Evolutionary conservation across 2,888 invertebrate genomes (phyloP), one percentile per base, ranked within the genome.

Genomic region (Sympetrum striolatum): DNA sequence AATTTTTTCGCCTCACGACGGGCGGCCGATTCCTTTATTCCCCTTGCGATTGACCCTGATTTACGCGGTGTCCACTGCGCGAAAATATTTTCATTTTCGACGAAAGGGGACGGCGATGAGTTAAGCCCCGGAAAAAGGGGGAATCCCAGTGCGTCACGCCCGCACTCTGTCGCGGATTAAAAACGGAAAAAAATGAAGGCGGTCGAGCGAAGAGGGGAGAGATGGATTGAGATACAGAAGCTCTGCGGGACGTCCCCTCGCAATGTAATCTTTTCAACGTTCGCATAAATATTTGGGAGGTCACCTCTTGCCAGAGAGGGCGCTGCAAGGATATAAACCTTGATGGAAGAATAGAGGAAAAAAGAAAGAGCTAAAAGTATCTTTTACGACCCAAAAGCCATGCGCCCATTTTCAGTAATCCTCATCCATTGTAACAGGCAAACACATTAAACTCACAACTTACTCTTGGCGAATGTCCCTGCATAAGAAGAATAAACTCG

Each of bases 201-300:
- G 58, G 82, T 82, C 31, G 82, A 82, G 82, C 53, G 25, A 53
- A 53, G 53, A 2, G 37, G 18, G 15, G 44, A 39, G 39, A 80
- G 80, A 37, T 39, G 8, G n/a, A 73, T 73, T 31, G 73, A 25
- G 73, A 25, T 31, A 64, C 64, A 22, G n/a, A 64, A 64, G 22
- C 64, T 64, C 64, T 10, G 25, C 73, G 73, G 73, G 73, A 73
- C 73, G 31, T 73, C 73, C 73, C 25, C 25, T 58, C 82, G 35
- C 31, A 58, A 31, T 22, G 58, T 82, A 58, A 58, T 82, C 58
- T 82, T 82, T 82, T 53, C 35, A 18, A 58, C 53, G 53, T 18
- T 53, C 82, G 82, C 82, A 82, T 82, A 58, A 82, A 82, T 82
- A 82, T 82, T 82, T 82, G 82, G 82, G 82, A 82, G 82, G 82